Evolutionary conservation across 2,888 invertebrate genomes (phyloP).

Genomic region (Andricus curvator): DNA sequence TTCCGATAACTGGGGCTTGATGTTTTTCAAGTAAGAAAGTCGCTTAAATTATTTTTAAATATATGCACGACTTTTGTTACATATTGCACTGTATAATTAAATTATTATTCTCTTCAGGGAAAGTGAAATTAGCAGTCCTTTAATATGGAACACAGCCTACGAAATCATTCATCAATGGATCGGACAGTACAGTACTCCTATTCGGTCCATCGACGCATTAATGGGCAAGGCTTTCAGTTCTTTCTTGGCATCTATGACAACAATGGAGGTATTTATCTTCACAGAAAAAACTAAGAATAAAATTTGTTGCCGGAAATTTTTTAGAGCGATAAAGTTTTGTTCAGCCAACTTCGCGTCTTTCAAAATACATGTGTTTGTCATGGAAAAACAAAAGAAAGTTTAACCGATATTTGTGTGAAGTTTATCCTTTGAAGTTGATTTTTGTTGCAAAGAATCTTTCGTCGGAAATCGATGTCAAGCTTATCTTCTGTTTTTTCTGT

Average conservation of each 20-base stretch:
- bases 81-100: not conserved
- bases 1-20: conserved; percentile 89
- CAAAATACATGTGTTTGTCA: too few species aligned
- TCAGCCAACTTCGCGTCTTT: too few species aligned
- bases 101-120: conserved; percentile 80
- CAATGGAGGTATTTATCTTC: conserved; percentile 82
- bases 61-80: not conserved
- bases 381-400: too few species aligned
- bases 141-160: conserved; percentile 84
- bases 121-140: conserved; percentile 84
- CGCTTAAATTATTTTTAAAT: not conserved
- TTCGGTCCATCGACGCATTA: conserved; percentile 88
- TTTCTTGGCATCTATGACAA: conserved; percentile 86
- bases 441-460: too few species aligned
- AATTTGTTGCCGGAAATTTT: too few species aligned
- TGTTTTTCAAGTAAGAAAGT: conserved; percentile 85
- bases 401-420: too few species aligned
- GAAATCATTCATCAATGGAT: conserved; percentile 91
- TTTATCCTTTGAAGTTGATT: too few species aligned
- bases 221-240: conserved; percentile 88
- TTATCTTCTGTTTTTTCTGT: too few species aligned
- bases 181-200: conserved; percentile 87
- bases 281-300: too few species aligned
- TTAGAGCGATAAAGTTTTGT: too few species aligned
- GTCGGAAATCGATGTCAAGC: too few species aligned